These are phyloP conservation scores for Brevipalpus yothersi DNA, from an alignment of 1,140 invertebrate genomes.

Conservation along the genomic window DNA sequence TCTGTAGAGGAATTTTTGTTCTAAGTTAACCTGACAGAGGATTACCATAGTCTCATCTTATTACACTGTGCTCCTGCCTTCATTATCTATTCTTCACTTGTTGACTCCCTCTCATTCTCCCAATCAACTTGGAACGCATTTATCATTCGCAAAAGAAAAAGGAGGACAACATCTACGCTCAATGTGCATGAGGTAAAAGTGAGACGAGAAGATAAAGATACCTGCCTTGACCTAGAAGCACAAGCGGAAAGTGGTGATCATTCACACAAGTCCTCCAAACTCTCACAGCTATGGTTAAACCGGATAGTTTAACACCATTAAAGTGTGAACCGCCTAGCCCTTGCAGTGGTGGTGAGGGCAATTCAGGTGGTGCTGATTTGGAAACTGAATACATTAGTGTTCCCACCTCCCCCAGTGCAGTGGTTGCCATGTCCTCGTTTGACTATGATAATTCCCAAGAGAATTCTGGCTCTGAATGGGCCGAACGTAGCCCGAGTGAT, in stretches of 20 bases:
- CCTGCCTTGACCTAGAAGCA: too few species aligned
- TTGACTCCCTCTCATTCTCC: too few species aligned
- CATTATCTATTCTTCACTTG: too few species aligned
- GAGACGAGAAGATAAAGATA: neutral
- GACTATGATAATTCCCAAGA: slow-evolving; percentile 9
- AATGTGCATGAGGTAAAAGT: neutral
- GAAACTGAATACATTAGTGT: slow-evolving; percentile 10
- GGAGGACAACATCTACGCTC: neutral
- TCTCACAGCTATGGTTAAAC: slow-evolving; percentile 1
- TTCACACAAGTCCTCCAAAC: neutral
- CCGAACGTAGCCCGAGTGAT: slow-evolving; percentile 4
- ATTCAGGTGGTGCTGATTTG: slow-evolving; percentile 1
- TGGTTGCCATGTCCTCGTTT: slow-evolving; percentile 8
- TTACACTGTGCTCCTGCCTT: too few species aligned
- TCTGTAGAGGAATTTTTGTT: too few species aligned
- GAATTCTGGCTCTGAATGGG: slow-evolving; percentile 10
- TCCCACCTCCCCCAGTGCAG: slow-evolving; percentile 9
- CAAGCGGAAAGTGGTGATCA: too few species aligned
- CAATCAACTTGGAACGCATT: too few species aligned
- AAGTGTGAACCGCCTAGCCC: slow-evolving; percentile 9
- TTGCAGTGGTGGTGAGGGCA: slow-evolving; percentile 6
- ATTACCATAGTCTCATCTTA: too few species aligned
- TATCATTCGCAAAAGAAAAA: neutral
- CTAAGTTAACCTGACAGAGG: too few species aligned
- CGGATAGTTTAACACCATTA: slow-evolving; percentile 1